Base-by-base conservation (phyloP, 2,113 vertebrate genomes). In the Megaleporinus macrocephalus region DNA sequence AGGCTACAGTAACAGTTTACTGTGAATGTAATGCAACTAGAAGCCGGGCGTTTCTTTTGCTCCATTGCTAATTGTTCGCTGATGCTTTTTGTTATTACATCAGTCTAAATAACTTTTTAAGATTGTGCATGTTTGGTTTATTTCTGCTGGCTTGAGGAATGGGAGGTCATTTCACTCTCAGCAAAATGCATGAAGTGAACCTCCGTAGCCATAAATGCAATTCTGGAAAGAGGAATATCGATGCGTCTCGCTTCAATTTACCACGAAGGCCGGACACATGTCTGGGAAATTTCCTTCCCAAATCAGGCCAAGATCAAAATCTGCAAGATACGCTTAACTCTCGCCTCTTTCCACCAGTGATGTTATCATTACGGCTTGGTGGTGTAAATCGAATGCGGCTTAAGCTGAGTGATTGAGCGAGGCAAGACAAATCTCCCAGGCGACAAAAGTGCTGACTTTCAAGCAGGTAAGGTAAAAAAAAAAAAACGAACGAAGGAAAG, bases 341-440 rank as follows among this genome's bases (percentile, higher is more conserved):
- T 16, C 24, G 78, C 66, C n/a, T 18, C 55, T 79, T 55, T 84
- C 81, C 33, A 57, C 66, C 47, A 53, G 70, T 18, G 77, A 83
- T 69, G 85, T 89, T 88, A 90, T 90, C 85, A 76, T 78, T 87
- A 85, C 76, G 51, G 76, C 78, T 86, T 86, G 79, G 62, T 75
- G 73, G 78, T 84, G 87, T 90, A 90, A 93, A 92, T 92, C 61
- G 82, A 92, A 87, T 70, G 73, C 82, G 83, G 88, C 87, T 89
- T 79, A 88, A 83, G 84, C 74, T 89, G 90, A 92, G 74, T 90
- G 87, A 91, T 88, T 86, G 86, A 85, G 76, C 44, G 30, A 53
- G 2, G 79, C 84, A 82, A 89, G 87, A 90, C 85, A 87, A 89
- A 91, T 88, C 90, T 91, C 76, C 18, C 68, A 85, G 81, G 85